phyloP scores from a whole-genome alignment of 2,888 invertebrate genomes.

The Melolontha melolontha region DNA sequence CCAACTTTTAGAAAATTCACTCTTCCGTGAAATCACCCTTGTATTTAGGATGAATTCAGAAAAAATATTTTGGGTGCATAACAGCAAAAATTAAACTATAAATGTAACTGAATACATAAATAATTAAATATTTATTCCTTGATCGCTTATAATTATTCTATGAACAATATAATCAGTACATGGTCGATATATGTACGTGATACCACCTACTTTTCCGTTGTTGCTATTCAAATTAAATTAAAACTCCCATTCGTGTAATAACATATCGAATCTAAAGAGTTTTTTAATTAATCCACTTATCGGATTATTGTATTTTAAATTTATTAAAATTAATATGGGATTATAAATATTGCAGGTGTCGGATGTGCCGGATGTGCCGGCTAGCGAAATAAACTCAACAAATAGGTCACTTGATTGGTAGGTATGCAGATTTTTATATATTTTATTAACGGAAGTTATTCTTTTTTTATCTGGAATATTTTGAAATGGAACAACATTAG shows the following conservation, averaged over 20 bases:
- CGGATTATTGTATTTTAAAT: slow-evolving; percentile 10
- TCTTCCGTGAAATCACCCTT: too few species aligned
- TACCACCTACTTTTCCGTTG: background rate
- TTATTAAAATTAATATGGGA: slow-evolving; percentile 22
- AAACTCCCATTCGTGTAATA: background rate
- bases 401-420: slow-evolving; percentile 25
- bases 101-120: too few species aligned
- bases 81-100: too few species aligned
- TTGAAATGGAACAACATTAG: too few species aligned
- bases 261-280: too few species aligned
- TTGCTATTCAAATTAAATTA: background rate
- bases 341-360: slow-evolving; percentile 40
- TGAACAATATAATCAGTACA: too few species aligned
- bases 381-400: slow-evolving; percentile 34
- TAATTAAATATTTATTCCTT: too few species aligned
- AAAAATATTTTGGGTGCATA: background rate
- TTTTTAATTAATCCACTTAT: slow-evolving; percentile 33
- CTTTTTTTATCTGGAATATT: too few species aligned
- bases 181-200: too few species aligned
- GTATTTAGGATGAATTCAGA: too few species aligned
- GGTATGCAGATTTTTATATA: slow-evolving; percentile 9
- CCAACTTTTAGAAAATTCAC: too few species aligned
- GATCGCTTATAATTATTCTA: too few species aligned
- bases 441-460: slow-evolving; percentile 4
- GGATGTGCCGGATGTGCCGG: slow-evolving; percentile 40